These are phyloP conservation scores for Cyprinodon brontotheroides DNA, from an alignment of 2,113 vertebrate genomes.

Conservation along the genomic window DNA sequence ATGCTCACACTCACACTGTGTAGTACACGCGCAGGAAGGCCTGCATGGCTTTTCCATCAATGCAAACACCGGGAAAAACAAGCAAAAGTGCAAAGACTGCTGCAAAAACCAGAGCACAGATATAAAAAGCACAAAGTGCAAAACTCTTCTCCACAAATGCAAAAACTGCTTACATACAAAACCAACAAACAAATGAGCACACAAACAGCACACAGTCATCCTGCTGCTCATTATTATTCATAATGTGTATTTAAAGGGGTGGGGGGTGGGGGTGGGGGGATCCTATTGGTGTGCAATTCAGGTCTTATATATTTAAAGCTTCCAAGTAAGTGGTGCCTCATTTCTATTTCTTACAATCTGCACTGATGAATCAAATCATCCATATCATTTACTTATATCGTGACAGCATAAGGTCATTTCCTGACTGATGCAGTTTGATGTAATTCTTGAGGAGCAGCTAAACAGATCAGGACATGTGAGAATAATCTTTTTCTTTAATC, in stretches of 20 bases:
- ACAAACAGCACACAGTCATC: slow-evolving; percentile 23
- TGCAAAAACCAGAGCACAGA: slow-evolving; percentile 37
- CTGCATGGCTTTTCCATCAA: slow-evolving; percentile 9
- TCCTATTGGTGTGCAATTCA: not conserved
- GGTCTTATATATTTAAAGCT: not conserved
- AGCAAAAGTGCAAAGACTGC: slow-evolving; percentile 36
- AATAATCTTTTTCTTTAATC: no score
- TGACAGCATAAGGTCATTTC: no score
- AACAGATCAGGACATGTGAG: no score
- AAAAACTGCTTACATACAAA: slow-evolving; percentile 26
- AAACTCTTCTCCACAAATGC: slow-evolving; percentile 31
- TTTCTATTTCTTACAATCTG: no score
- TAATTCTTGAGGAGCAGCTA: no score
- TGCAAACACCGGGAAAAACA: slow-evolving; percentile 39
- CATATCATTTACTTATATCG: no score
- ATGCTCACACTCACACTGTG: slow-evolving; percentile 14
- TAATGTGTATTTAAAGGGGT: not conserved
- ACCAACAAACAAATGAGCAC: slow-evolving; percentile 8
- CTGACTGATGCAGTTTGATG: no score
- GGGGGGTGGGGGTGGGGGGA: not conserved
- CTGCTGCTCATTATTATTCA: not conserved
- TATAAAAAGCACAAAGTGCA: slow-evolving; percentile 10
- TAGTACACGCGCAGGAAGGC: slow-evolving; percentile 13
- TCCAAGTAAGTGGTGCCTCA: no score
- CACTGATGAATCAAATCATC: no score